Conservation (phyloP, 2,113 vertebrate genomes). For the Oncorhynchus clarkii region DNA sequence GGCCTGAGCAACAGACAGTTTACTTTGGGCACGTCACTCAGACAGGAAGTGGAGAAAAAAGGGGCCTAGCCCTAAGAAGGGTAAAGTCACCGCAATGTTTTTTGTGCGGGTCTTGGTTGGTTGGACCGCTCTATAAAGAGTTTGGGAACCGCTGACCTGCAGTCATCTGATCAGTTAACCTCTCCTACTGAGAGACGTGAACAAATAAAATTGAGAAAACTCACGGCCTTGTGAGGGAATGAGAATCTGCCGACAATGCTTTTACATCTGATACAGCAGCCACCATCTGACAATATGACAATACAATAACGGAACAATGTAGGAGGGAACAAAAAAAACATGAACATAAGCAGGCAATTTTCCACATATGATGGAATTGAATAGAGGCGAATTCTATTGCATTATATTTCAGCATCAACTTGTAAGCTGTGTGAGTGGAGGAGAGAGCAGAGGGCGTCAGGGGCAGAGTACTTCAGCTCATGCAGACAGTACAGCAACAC, state of each 20-base stretch:
- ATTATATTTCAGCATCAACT: not conserved
- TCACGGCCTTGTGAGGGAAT: not conserved
- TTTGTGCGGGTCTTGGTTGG: too few relatives aligned
- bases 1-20: too few relatives aligned
- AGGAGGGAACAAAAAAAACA: not conserved
- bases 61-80: too few relatives aligned
- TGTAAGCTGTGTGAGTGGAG: not conserved
- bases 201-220: too few relatives aligned
- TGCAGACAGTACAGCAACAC: not conserved
- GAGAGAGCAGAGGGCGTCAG: not conserved
- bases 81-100: too few relatives aligned
- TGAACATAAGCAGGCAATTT: not conserved
- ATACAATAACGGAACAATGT: not conserved
- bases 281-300: not conserved
- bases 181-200: too few relatives aligned
- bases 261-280: not conserved
- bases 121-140: too few relatives aligned
- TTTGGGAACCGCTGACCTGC: too few relatives aligned
- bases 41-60: too few relatives aligned
- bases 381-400: slow-evolving; percentile 8
- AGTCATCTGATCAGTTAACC: too few relatives aligned
- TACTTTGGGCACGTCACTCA: too few relatives aligned
- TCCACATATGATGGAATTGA: slow-evolving; percentile 6
- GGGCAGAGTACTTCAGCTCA: slow-evolving; percentile 6
- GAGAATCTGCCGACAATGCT: not conserved